Conservation (phyloP, 2,113 vertebrate species). For the Dromiciops gliroides region DNA sequence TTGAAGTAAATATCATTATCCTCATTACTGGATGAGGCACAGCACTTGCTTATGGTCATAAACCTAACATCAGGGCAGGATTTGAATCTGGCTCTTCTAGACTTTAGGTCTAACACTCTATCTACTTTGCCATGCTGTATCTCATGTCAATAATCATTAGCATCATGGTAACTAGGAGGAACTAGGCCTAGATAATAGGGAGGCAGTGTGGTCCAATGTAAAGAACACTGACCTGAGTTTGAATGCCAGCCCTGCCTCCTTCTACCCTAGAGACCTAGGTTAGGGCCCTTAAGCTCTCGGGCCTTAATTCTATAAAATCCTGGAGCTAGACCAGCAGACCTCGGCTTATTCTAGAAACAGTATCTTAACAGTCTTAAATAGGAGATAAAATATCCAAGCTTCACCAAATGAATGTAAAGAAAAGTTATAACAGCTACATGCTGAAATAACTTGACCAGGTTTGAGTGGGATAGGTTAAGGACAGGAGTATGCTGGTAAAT, state of each 20-base stretch:
- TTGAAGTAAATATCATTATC: background rate
- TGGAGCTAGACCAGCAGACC: background rate
- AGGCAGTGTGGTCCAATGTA: background rate
- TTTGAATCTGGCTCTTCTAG: background rate
- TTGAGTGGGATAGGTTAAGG: background rate
- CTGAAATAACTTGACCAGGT: background rate
- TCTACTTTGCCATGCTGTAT: background rate
- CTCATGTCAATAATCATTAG: background rate
- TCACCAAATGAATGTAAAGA: background rate
- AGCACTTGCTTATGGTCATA: background rate
- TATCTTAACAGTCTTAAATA: background rate
- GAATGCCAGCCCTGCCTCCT: background rate
- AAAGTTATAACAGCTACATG: background rate
- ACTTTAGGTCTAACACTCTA: background rate
- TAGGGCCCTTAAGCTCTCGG: background rate
- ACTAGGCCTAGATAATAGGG: background rate
- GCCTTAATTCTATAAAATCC: background rate
- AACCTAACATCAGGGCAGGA: background rate
- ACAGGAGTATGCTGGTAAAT: no score
- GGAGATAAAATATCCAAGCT: background rate
- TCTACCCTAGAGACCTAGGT: background rate
- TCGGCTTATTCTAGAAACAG: background rate
- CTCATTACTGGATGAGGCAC: background rate
- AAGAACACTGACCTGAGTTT: background rate
- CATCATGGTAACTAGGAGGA: background rate